A percentile compares a stretch with the other conserved stretches of the same genome.
phyloP scores from a whole-genome alignment of 53 echinoderm and acorn worm species.

The Crossaster papposus region DNA sequence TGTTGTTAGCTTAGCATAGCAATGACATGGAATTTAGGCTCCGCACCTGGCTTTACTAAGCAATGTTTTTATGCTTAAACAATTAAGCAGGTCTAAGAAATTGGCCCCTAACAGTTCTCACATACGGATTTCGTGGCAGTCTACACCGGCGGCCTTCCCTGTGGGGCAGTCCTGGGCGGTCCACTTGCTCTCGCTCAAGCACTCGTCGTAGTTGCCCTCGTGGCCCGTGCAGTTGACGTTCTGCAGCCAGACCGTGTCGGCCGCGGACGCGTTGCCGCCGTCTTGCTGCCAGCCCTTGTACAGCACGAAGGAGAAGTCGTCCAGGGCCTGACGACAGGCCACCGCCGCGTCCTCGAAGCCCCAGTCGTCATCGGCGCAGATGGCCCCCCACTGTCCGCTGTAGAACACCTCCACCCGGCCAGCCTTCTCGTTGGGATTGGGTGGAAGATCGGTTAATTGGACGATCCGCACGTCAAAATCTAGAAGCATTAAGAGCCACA shows the following conservation, averaged over 20 bases:
- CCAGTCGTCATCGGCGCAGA: neutral
- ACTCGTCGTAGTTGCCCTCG: constrained; percentile 11
- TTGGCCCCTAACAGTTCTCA: too few species aligned
- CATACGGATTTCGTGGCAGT: neutral
- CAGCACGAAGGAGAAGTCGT: neutral
- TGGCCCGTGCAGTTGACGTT: neutral
- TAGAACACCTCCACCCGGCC: constrained; percentile 8
- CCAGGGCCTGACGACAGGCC: neutral
- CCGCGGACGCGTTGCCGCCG: neutral
- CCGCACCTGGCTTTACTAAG: too few species aligned
- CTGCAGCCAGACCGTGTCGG: neutral
- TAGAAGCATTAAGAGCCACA: neutral
- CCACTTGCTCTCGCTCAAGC: neutral
- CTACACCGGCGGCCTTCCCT: neutral
- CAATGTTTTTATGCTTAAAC: too few species aligned
- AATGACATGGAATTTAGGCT: too few species aligned
- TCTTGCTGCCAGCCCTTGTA: neutral
- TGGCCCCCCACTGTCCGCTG: neutral
- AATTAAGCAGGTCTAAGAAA: too few species aligned
- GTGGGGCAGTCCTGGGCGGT: neutral
- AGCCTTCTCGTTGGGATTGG: neutral
- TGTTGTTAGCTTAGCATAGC: too few species aligned
- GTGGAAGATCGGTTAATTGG: neutral
- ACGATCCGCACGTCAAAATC: constrained; percentile 10
- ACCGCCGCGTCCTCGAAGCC: neutral